Evolutionary conservation across 2,113 vertebrate genomes (phyloP).

Genomic region (Astatoreochromis straeleni): DNA sequence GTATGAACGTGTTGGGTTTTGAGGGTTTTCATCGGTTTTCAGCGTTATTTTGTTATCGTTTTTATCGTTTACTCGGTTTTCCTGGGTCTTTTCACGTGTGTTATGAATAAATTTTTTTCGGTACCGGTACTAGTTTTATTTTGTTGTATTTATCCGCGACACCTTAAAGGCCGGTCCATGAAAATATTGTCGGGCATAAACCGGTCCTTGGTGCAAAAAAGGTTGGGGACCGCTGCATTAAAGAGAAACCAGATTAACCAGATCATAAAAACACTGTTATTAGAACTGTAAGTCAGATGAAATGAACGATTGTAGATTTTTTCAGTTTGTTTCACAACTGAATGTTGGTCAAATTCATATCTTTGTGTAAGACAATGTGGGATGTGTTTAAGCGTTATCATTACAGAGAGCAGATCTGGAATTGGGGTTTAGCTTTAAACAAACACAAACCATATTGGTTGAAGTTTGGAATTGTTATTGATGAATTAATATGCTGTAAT

Average conservation of each 20-base stretch:
- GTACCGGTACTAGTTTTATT: no score
- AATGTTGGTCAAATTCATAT: background rate
- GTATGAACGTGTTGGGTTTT: no score
- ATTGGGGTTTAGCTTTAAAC: background rate
- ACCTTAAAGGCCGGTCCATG: no score
- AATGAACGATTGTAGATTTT: background rate
- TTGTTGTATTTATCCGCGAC: no score
- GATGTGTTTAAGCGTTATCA: background rate
- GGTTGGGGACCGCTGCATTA: background rate
- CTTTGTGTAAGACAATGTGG: background rate
- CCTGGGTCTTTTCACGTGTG: no score
- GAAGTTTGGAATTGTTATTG: background rate
- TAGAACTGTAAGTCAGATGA: background rate
- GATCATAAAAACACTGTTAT: background rate
- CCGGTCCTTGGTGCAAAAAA: no score
- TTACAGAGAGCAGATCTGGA: background rate
- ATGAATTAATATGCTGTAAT: background rate
- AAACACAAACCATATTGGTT: background rate
- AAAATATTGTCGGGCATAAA: no score
- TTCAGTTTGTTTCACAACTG: background rate
- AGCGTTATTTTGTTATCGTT: no score
- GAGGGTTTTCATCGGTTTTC: no score
- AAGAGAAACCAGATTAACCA: background rate
- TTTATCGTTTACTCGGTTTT: no score
- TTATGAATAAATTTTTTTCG: no score